phyloP scores from a whole-genome alignment of 1,140 invertebrate genomes.

The Pteromalus puparum region DNA sequence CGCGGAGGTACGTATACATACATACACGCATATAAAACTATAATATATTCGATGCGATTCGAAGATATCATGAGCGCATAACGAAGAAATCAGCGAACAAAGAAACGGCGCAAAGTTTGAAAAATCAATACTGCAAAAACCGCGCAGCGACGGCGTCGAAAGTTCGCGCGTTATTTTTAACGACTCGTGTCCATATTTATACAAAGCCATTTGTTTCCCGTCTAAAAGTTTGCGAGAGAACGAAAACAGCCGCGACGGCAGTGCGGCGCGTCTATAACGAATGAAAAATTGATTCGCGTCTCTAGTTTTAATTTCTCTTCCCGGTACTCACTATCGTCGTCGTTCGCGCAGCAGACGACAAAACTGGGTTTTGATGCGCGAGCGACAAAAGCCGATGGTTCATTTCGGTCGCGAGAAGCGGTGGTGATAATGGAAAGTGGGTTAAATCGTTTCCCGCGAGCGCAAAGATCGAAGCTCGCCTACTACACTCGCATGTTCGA shows the following conservation, averaged over 20 bases:
- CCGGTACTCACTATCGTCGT: neutral
- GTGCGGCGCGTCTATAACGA: neutral
- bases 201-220: neutral
- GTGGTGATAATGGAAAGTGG: conserved; percentile 50
- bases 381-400: conserved; percentile 7
- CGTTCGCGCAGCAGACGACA: neutral
- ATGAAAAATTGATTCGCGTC: conserved; percentile 27
- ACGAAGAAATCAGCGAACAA: too few relatives aligned
- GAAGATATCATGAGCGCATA: too few relatives aligned
- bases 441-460: conserved; percentile 39
- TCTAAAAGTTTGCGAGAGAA: neutral
- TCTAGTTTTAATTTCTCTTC: conserved; percentile 21
- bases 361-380: conserved; percentile 25
- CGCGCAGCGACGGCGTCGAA: too few relatives aligned
- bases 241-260: neutral
- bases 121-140: neutral
- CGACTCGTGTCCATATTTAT: neutral
- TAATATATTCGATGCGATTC: too few relatives aligned
- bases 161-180: neutral
- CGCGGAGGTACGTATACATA: conserved; percentile 87
- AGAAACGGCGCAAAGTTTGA: neutral
- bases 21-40: too few relatives aligned
- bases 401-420: conserved; percentile 14
- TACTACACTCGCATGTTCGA: neutral
- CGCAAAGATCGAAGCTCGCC: conserved; percentile 26